Evolutionary conservation across 2,113 vertebrate genomes (phyloP), one percentile per base, ranked within the genome.

Genomic region (Phoenicopterus ruber): DNA sequence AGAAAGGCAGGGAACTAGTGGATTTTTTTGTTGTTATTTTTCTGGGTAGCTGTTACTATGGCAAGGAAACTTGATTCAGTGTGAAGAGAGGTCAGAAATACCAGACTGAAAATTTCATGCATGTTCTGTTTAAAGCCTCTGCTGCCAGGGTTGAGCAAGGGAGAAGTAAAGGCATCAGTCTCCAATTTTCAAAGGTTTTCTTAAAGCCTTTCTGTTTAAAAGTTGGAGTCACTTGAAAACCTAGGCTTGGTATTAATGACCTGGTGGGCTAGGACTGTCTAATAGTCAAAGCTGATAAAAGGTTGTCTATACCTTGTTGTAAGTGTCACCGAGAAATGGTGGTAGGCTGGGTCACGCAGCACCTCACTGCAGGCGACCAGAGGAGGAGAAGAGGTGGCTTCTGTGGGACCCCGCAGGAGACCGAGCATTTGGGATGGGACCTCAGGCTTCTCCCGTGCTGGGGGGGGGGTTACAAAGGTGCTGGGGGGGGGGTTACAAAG

Each of bases 41-140:
- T 71, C 87, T 52, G 20, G 79, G 55, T 25, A 73, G 67, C 79
- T 89, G 95, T 97, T 95, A 49, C 95, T 70, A 96, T 96, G 95
- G 94, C 49, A 86, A 90, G 90, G 86, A 85, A 94, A 32, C 84
- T 49, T 24, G 38, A 63, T 58, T 80, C 57, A 55, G 57, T 55
- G 72, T 19, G 36, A 80, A 31, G 79, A 24, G 44, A 69, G 96
- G 93, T 91, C 96, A 94, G 86, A 62, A 97, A 96, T 93, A 5
- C 77, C 92, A 74, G 82, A 22, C 85, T 91, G 70, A 44, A 34
- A 11, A 61, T 92, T 40, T 78, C 72, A 3, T 63, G 87, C 59
- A 6, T 25, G 69, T 11, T 86, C 82, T 44, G 92, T 88, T 94
- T 89, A 77, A 88, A 85, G 63, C 63, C 38, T 78, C 86, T 62